Evolutionary conservation across 2,888 invertebrate species (phyloP), one percentile per base, ranked within the genome.

Genomic region (Hipparchia sbordonii): DNA sequence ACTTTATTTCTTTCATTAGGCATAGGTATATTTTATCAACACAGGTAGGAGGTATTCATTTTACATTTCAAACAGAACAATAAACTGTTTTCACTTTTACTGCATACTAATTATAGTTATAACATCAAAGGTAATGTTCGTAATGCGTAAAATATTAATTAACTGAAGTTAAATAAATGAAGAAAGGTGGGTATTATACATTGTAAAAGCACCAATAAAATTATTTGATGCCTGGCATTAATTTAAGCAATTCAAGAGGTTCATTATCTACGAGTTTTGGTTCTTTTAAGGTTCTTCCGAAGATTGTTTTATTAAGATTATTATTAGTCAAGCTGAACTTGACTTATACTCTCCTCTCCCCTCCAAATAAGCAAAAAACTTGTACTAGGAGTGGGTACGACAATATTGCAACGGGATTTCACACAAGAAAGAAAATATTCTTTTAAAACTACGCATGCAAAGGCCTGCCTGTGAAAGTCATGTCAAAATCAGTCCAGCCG

Each of bases 71-170:
- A 23, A 56, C 7, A 13, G 7, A 57, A 7, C 57, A 23, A 9
- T 13, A 57, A 57, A 57, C 13, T 57, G 57, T 57, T 23, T 57
- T 57, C 57, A 57, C 57, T 57, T 23, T 23, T 13, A 57, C 13
- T 57, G 57, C 57, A 57, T 57, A 8, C 57, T 57, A 57, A 57
- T 57, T 13, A 57, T 57, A 57, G 57, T 23, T 57, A 57, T 23
- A 57, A 57, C 8, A 57, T 23, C 23, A n/a, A 7, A 23, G 57
- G 8, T 57, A 23, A 57, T 23, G 57, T 23, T 2, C 57, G 8
- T 57, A 23, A 48, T 48, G 48, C 7, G 48, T 48, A 6, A 48
- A 48, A 48, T 48, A 48, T 48, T 8, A 48, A 48, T 48, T 2
- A 2, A 57, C 13, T 23, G 23, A 13, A 23, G 13, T 12, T n/a